These are phyloP conservation scores for Atopsyche davidsoni DNA, from an alignment of 1,140 invertebrate genomes.

Conservation along the genomic window DNA sequence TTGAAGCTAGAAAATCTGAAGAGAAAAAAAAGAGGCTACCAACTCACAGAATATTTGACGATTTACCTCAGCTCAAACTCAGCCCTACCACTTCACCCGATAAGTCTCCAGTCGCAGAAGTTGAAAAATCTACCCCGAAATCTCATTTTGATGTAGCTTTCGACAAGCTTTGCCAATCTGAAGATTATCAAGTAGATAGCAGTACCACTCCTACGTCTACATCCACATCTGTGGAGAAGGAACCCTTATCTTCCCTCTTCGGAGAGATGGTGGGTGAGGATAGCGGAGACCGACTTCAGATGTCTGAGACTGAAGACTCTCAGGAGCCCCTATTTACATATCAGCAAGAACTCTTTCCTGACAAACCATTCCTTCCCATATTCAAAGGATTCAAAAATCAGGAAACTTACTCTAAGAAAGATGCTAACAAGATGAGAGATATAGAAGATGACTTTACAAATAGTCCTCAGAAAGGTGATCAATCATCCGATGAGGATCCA, in stretches of 20 bases:
- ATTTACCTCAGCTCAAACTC: slow-evolving; percentile 47
- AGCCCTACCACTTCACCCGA: slow-evolving; percentile 38
- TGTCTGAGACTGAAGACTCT: slow-evolving; percentile 53
- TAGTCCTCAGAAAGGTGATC: slow-evolving; percentile 45
- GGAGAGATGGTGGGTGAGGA: slow-evolving; percentile 49
- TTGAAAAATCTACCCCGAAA: slow-evolving; percentile 28
- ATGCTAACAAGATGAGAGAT: slow-evolving; percentile 46
- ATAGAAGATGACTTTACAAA: slow-evolving; percentile 47
- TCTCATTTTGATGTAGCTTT: slow-evolving; percentile 41
- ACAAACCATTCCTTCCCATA: slow-evolving; percentile 42
- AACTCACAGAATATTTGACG: slow-evolving; percentile 51
- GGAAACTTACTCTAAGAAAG: slow-evolving; percentile 48
- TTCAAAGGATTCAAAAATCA: slow-evolving; percentile 50
- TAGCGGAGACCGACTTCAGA: slow-evolving; percentile 47
- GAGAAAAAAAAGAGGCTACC: slow-evolving; percentile 52
- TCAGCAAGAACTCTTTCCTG: slow-evolving; percentile 50
- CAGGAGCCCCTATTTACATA: slow-evolving; percentile 55
- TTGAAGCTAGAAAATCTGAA: slow-evolving; percentile 59
- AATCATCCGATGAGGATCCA: slow-evolving; percentile 52
- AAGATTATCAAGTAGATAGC: slow-evolving; percentile 32
- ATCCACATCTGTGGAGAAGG: slow-evolving; percentile 19
- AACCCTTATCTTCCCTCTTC: slow-evolving; percentile 37
- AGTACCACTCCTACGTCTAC: too few relatives aligned
- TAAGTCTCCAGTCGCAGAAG: slow-evolving; percentile 32
- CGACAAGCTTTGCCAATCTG: slow-evolving; percentile 47